These are phyloP conservation scores for Cetoscarus ocellatus DNA, from an alignment of 2,797 vertebrate species.

Conservation along the genomic window DNA sequence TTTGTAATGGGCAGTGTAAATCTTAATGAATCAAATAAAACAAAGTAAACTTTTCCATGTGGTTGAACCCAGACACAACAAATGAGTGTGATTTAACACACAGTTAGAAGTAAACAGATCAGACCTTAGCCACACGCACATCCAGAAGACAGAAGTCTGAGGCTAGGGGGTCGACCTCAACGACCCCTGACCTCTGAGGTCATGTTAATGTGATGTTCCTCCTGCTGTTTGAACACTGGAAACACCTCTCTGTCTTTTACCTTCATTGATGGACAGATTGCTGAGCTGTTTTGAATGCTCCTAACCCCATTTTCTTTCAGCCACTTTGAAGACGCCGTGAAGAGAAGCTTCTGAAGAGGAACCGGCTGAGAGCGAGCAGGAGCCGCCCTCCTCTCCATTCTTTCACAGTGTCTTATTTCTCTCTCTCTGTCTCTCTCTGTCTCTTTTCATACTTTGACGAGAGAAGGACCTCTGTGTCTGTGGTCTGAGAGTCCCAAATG, in stretches of 20 bases:
- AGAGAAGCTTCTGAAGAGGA: slow-evolving; percentile 35
- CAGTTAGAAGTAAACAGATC: neutral
- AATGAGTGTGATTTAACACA: slow-evolving; percentile 3
- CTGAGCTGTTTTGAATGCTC: slow-evolving; percentile 37
- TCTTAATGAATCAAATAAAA: slow-evolving; percentile 28
- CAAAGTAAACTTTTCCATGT: slow-evolving; percentile 30
- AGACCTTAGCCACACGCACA: slow-evolving; percentile 22
- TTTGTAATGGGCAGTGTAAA: slow-evolving; percentile 37
- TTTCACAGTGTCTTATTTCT: slow-evolving; percentile 43
- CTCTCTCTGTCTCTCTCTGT: slow-evolving; percentile 35
- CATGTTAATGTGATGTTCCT: slow-evolving; percentile 15
- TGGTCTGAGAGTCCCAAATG: slow-evolving; percentile 46
- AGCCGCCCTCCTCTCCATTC: slow-evolving; percentile 45
- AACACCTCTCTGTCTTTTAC: slow-evolving; percentile 31
- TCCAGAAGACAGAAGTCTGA: neutral
- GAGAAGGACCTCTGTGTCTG: slow-evolving; percentile 58
- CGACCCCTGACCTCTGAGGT: slow-evolving; percentile 15
- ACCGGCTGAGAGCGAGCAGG: slow-evolving; percentile 26
- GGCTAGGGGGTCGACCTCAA: slow-evolving; percentile 3
- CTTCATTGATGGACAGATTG: slow-evolving; percentile 18
- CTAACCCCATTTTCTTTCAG: slow-evolving; percentile 72
- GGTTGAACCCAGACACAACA: slow-evolving; percentile 17
- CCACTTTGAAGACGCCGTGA: slow-evolving; percentile 37
- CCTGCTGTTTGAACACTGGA: slow-evolving; percentile 49
- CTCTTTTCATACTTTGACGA: slow-evolving; percentile 53